Evolutionary conservation across 2,797 vertebrate species (phyloP).

Genomic region (Typhlichthys eigenmanni): DNA sequence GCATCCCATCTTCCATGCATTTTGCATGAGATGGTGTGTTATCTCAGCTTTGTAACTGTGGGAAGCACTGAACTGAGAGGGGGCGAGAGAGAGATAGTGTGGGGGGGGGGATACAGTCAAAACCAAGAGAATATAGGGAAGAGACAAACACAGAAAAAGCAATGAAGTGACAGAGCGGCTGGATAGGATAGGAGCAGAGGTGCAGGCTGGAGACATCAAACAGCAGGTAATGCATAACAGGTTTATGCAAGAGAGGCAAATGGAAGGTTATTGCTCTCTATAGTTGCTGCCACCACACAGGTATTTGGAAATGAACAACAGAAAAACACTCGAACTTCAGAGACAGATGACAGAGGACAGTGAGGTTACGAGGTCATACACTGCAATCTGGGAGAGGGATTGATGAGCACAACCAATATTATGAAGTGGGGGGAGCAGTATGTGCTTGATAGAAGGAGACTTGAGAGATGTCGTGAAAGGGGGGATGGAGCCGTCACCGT

Average conservation of each 20-base stretch:
- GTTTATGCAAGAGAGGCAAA: constrained; percentile 7
- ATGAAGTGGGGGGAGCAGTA: constrained; percentile 14
- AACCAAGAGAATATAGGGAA: constrained; percentile 16
- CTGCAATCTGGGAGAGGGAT: constrained; percentile 12
- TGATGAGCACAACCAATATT: not conserved
- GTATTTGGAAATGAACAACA: constrained; percentile 10
- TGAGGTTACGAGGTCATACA: constrained; percentile 15
- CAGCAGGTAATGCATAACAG: no score
- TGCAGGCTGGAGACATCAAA: not conserved
- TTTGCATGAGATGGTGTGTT: constrained; percentile 44
- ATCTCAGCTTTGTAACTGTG: constrained; percentile 20
- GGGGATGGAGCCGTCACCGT: constrained; percentile 4
- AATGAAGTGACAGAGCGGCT: not conserved
- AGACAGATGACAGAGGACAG: not conserved
- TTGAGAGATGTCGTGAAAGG: not conserved
- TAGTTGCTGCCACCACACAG: constrained; percentile 9
- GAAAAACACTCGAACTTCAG: not conserved
- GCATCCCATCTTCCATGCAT: constrained; percentile 37
- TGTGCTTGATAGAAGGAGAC: not conserved
- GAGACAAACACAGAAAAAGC: not conserved
- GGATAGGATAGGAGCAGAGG: not conserved
- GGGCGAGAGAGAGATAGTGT: constrained; percentile 11
- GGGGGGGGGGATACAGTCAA: constrained; percentile 1
- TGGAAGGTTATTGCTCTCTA: constrained; percentile 19
- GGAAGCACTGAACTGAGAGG: no score